Percentiles rank a stretch among this genome's conserved stretches.
phyloP scores from a whole-genome alignment of 2,797 vertebrate species.

The Rhinichthys osculus region DNA sequence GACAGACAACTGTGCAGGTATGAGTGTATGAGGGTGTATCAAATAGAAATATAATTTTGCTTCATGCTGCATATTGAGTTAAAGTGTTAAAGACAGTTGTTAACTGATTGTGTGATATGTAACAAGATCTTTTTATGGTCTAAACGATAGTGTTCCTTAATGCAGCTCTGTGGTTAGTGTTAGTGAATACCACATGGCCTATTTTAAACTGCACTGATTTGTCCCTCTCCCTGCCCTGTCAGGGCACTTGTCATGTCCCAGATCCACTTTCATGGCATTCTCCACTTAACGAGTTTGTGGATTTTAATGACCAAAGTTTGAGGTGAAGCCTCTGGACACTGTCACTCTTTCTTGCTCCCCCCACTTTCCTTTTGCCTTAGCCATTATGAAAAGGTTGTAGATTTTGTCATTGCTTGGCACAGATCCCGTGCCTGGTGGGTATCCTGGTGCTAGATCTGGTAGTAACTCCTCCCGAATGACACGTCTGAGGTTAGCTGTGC shows the following conservation, averaged over 20 bases:
- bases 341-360: constrained; percentile 40
- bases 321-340: constrained; percentile 49
- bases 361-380: neutral
- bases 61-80: neutral
- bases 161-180: constrained; percentile 39
- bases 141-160: constrained; percentile 23
- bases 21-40: neutral
- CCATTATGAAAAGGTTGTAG: constrained; percentile 2
- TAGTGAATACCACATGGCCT: constrained; percentile 55
- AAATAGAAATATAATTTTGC: neutral
- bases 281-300: constrained; percentile 68
- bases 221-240: constrained; percentile 48
- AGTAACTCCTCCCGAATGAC: constrained; percentile 24
- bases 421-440: constrained; percentile 11
- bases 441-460: constrained; percentile 22
- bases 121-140: constrained; percentile 37
- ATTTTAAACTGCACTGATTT: constrained; percentile 62
- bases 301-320: constrained; percentile 64
- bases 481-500: neutral
- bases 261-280: constrained; percentile 68
- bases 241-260: constrained; percentile 45
- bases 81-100: neutral
- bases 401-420: constrained; percentile 32
- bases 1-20: neutral
- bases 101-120: constrained; percentile 19